Evolutionary conservation across 2,888 invertebrate species (phyloP), one percentile per base, ranked within the genome.

Genomic region (Ichneumon xanthorius): DNA sequence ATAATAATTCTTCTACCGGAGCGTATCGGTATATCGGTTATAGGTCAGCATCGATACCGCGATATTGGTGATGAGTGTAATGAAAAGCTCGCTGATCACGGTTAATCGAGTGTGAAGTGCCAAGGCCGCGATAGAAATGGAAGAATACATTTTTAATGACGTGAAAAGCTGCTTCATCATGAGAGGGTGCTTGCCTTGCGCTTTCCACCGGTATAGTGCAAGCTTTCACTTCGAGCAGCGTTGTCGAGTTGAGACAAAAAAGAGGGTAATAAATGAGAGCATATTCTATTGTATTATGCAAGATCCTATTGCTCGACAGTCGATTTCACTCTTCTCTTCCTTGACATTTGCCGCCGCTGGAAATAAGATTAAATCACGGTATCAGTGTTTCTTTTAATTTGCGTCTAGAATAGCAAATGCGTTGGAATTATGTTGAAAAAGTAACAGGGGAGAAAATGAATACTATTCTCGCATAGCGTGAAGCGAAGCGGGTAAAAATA

Each of bases 21-120:
- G 70, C 68, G 58, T 76, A 76, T 72, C 55, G 65, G 16, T n/a
- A 16, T 68, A 68, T 75, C 53, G 80, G 84, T 72, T 50, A 80
- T 80, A 85, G 76, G 82, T 82, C 85, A 82, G 22, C 53, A 80
- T 80, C 80, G 33, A 67, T 67, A 76, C 67, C 80, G 68, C 82
- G 58, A 68, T 82, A 80, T 80, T 77, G 70, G 80, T 45, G 78
- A 81, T 83, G 68, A 72, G 82, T 84, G 80, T 71, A 86, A 85
- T 83, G 80, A 86, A 80, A 81, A 81, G 70, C 77, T 70, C 50
- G 75, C 80, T 68, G 77, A 82, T 72, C 68, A 72, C 76, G 68
- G 73, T 81, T 79, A 88, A 88, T 88, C 87, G 87, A 71, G 84
- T 87, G 88, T 87, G 73, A 88, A 85, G 67, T 86, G 73, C 63